Conservation (phyloP, 1,140 invertebrate genomes). For the Drosophila lacteicornis region DNA sequence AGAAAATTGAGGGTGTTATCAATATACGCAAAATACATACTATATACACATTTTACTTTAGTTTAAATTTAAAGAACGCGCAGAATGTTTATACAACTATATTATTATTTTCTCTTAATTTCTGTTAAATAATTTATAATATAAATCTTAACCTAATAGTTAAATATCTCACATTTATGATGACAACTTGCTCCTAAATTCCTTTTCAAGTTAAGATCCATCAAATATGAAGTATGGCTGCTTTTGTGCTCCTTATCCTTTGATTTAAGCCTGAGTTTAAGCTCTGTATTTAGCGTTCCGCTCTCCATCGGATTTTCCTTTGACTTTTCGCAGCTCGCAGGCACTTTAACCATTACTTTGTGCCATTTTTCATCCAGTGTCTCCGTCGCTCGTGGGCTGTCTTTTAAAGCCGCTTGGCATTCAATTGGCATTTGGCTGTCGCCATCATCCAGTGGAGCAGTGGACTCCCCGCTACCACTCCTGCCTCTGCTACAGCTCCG, state of each 20-base stretch:
- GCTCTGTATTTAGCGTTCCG: slow-evolving; percentile 12
- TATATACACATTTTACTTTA: too few relatives aligned
- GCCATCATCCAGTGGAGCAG: slow-evolving; percentile 53
- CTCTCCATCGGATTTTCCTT: slow-evolving; percentile 15
- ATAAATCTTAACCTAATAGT: neutral
- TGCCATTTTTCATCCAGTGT: slow-evolving; percentile 33
- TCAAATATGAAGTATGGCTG: neutral
- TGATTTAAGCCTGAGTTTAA: slow-evolving; percentile 38
- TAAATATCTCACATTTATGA: neutral
- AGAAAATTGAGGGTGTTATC: too few relatives aligned
- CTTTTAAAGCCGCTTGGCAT: slow-evolving; percentile 77
- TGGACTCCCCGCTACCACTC: neutral
- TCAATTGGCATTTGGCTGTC: slow-evolving; percentile 81
- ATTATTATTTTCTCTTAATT: too few relatives aligned
- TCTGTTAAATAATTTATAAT: neutral
- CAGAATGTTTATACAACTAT: too few relatives aligned
- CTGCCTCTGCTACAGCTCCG: neutral
- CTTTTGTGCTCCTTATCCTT: slow-evolving; percentile 28
- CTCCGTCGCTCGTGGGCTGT: slow-evolving; percentile 26
- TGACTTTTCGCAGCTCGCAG: slow-evolving; percentile 27
- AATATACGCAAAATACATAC: too few relatives aligned
- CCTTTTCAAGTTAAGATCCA: neutral
- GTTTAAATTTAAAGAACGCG: too few relatives aligned
- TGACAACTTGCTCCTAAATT: slow-evolving; percentile 4
- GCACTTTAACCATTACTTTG: slow-evolving; percentile 26